Conservation (phyloP, 2,797 vertebrate species). For the Fistularia tabacaria region DNA sequence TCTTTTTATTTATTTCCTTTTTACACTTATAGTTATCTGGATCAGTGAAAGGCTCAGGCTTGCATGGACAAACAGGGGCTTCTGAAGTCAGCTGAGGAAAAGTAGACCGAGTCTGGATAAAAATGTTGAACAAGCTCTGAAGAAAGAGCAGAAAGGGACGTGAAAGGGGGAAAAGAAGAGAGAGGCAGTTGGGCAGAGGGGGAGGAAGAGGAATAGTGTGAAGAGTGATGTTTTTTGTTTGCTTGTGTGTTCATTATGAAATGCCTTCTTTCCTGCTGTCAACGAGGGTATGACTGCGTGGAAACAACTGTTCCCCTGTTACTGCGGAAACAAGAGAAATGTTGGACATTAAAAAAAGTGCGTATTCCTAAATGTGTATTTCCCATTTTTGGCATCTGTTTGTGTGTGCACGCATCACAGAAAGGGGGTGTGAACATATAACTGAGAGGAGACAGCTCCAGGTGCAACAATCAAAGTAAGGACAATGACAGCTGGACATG, state of each 20-base stretch:
- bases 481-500: constrained; percentile 13
- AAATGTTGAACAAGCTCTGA: too few species aligned
- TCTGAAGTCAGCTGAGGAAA: too few species aligned
- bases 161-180: constrained; percentile 5
- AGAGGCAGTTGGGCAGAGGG: not conserved
- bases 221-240: constrained; percentile 61
- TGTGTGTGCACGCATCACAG: not conserved
- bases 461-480: constrained; percentile 14
- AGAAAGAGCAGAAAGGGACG: not conserved
- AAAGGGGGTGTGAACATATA: constrained; percentile 7
- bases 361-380: constrained; percentile 62
- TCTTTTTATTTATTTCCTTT: not conserved
- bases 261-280: constrained; percentile 58
- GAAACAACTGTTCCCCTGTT: constrained; percentile 66
- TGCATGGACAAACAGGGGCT: too few species aligned
- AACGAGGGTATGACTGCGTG: constrained; percentile 44
- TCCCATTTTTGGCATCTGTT: constrained; percentile 8
- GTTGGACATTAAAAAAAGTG: constrained; percentile 73
- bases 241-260: constrained; percentile 71
- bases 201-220: constrained; percentile 16
- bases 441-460: constrained; percentile 29
- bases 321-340: constrained; percentile 69
- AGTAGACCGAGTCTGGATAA: too few species aligned
- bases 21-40: not conserved
- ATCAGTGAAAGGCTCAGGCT: too few species aligned